Base-by-base conservation (phyloP, 1,140 invertebrate species). In the Drosophila kanapiae region DNA sequence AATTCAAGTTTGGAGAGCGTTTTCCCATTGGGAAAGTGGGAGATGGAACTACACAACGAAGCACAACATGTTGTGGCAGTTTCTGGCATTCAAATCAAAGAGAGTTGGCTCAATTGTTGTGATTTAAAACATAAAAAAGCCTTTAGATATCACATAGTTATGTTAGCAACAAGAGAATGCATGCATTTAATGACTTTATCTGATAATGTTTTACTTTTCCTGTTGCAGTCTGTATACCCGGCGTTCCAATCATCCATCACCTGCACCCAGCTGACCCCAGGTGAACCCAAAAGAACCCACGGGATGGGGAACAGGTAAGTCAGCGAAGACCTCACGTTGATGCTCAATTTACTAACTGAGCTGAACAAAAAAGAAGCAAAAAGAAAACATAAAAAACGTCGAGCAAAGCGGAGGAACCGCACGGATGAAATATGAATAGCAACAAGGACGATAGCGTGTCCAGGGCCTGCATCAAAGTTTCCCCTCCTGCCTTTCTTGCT, bases 381-480 rank as follows among this genome's bases (percentile, higher is more conserved):
- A 57, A 38, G 23, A 45, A 38, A 18, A 53, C 10, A 35, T 1
- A 49, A 48, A 48, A 27, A 40, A 33, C 37, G 56, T 40, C 1
- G 23, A 33, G 68, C 35, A 59, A 58, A 72, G 69, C 69, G 71
- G 59, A 54, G 58, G 57, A 78, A 49, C 75, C 74, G 75, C 63
- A 69, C 42, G 67, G 62, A 81, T 78, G 79, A 75, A 87, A 86
- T 82, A 75, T 78, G 83, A 82, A 67, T 82, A 35, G 59, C 71
- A 68, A 80, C 63, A 69, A 37, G 75, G 56, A 77, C 63, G 56
- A 60, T 78, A 74, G 70, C 69, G 64, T 81, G 56, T 72, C 77
- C 81, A 79, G 64, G 80, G 51, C 64, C 78, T 86, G 78, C 78
- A 82, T 75, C 65, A 86, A 80, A 87, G 77, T 84, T 82, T 79